Evolutionary conservation across 2,113 vertebrate genomes (phyloP).

Genomic region (Deroptyus accipitrinus): DNA sequence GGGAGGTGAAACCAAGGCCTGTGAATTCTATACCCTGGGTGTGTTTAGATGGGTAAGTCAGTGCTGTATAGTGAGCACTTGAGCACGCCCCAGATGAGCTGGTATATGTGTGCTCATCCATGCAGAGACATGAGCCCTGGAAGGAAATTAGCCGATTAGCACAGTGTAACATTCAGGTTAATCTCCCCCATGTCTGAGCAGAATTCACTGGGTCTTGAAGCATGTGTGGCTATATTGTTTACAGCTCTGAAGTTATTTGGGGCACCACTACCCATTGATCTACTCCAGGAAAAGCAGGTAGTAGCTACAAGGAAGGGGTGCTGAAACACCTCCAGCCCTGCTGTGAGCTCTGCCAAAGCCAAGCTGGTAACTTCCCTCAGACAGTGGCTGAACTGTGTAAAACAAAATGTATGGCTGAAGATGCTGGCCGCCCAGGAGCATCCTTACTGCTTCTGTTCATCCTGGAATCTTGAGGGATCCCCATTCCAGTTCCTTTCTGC

Average conservation of each 20-base stretch:
- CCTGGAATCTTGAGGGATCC: not conserved
- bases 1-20: not conserved
- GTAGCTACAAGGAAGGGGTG: not conserved
- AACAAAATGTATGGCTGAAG: not conserved
- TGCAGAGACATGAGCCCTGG: not conserved
- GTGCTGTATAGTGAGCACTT: not conserved
- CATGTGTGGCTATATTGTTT: not conserved
- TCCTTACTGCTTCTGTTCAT: not conserved
- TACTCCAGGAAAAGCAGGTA: not conserved
- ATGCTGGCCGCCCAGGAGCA: not conserved
- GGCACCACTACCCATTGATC: not conserved
- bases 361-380: not conserved
- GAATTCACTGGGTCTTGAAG: rapidly evolving
- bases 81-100: not conserved
- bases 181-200: not conserved
- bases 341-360: not conserved
- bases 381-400: not conserved
- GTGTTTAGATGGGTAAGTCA: not conserved
- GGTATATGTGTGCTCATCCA: not conserved
- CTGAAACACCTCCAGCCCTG: not conserved
- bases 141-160: not conserved
- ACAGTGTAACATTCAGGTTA: not conserved
- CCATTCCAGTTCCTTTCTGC: not conserved
- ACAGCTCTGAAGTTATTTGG: not conserved
- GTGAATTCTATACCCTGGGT: not conserved